Evolutionary conservation across 1,140 invertebrate species (phyloP).

Genomic region (Cyrtorhinus lividipennis): DNA sequence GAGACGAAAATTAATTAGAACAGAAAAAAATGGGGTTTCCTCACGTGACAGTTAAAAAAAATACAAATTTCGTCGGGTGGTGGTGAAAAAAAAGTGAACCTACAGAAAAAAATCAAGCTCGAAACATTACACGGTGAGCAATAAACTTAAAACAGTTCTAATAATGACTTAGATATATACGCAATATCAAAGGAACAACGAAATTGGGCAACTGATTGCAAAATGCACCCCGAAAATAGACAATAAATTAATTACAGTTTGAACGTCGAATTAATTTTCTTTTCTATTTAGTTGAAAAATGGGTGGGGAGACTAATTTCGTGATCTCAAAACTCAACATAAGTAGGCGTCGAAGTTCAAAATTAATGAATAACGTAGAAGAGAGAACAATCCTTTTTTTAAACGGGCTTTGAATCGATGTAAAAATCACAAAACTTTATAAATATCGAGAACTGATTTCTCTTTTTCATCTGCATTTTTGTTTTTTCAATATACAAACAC

Average conservation of each 20-base stretch:
- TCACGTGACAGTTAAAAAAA: neutral
- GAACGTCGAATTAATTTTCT: too few relatives aligned
- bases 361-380: neutral
- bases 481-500: constrained; percentile 3
- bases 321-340: too few relatives aligned
- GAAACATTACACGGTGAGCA: neutral
- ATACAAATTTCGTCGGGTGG: neutral
- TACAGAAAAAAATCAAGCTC: neutral
- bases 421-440: neutral
- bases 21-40: neutral
- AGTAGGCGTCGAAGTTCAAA: too few relatives aligned
- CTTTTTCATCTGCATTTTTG: neutral
- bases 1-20: neutral
- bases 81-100: neutral
- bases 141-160: neutral
- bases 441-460: neutral
- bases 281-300: too few relatives aligned
- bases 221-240: neutral
- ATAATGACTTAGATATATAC: neutral
- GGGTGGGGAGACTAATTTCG: too few relatives aligned
- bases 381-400: neutral
- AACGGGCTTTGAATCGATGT: neutral
- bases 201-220: neutral
- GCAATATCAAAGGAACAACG: neutral
- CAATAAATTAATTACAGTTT: neutral